phyloP scores from a whole-genome alignment of 2,113 vertebrate species.

The Muscicapa adusta region DNA sequence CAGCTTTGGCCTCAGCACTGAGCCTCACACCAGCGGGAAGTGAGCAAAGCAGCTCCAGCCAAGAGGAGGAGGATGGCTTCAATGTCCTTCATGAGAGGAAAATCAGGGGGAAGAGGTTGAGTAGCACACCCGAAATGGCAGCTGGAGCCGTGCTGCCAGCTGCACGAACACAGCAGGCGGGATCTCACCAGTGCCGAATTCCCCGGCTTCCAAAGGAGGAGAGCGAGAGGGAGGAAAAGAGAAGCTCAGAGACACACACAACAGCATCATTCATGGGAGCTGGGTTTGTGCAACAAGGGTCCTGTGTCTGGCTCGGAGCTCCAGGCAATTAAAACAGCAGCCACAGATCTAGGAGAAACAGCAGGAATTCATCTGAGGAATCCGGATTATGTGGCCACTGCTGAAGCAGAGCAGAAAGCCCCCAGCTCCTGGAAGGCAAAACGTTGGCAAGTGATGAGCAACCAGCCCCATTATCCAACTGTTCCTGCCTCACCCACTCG shows the following conservation, averaged over 20 bases:
- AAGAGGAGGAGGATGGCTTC: neutral
- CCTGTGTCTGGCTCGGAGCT: slow-evolving; percentile 55
- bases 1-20: accelerated
- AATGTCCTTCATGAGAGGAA: neutral
- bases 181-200: neutral
- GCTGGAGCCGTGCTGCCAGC: neutral
- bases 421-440: neutral
- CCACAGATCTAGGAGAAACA: slow-evolving; percentile 23
- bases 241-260: slow-evolving; percentile 31
- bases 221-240: neutral
- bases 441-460: neutral
- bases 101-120: neutral
- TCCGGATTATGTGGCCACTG: slow-evolving; percentile 42
- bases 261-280: slow-evolving; percentile 62
- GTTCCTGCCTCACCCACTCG: neutral
- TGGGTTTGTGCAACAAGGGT: slow-evolving; percentile 37
- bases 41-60: neutral
- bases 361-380: slow-evolving; percentile 57
- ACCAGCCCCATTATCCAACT: neutral
- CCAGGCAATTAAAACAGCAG: slow-evolving; percentile 31
- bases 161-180: neutral
- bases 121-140: neutral
- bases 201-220: neutral
- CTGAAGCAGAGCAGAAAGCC: neutral
- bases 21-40: neutral